Base-by-base conservation (phyloP, 2,797 vertebrate species). In the Galaxias olidus region DNA sequence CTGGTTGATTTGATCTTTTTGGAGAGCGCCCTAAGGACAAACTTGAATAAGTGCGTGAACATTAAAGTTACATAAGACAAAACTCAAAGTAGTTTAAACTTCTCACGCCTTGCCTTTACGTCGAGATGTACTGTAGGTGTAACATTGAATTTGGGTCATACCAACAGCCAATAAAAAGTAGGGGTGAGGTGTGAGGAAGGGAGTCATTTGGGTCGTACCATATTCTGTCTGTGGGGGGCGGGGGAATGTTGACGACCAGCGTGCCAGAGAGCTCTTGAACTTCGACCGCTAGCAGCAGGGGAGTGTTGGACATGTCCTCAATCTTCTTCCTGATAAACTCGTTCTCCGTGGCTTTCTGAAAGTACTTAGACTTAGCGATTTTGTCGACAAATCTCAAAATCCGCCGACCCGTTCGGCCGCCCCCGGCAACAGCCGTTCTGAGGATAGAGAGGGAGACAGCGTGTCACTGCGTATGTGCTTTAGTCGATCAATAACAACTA, bases 321-420 rank as follows among this genome's bases (percentile, higher is more conserved):
- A 96, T 93, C 88, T 95, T 96, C 90, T 95, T 96, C 80, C 92
- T 96, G 70, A 97, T 95, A 80, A 93, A 96, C 83, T 96, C 95
- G 0, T 94, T 96, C 77, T 97, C 95, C 0, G 94, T 89, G 43
- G 95, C 95, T 74, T 87, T 95, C 90, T 96, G 95, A 87, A 96
- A 96, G 69, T 93, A 97, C 78, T 94, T 95, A 58, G 95, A 96
- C 84, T 96, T 96, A 56, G 95, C 81, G 0, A 96, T 96, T 91
- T 95, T 96, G 75, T 96, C 94, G 68, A 97, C 93, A 15, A 96
- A 92, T 87, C 91, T 92, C 74, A 96, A 91, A 91, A 97, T 95
- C 86, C 84, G 93, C 73, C 91, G 82, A 50, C 95, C 91, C 0
- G 94, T 95, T 80, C 88, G 93, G 70, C 90, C 91, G 4, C 93